Evolutionary conservation across 2,113 vertebrate genomes (phyloP), one percentile per base, ranked within the genome.

Genomic region (Crotalus helleri): DNA sequence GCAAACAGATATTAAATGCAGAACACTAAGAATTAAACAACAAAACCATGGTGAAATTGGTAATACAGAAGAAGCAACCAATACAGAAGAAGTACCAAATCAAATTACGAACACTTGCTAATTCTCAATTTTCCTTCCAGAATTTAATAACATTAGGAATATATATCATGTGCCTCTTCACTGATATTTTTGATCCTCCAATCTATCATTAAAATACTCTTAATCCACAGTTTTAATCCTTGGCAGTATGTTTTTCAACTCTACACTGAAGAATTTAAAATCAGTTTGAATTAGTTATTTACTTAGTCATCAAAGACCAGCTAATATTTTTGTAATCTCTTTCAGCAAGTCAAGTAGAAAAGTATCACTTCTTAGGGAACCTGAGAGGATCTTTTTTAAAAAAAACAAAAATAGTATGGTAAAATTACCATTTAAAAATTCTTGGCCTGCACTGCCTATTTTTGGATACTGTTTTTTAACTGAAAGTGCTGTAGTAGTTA

Each of bases 261-360:
- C 91, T 96, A 95, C 94, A 89, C 90, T 92, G 92, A 74, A 94
- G 93, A 95, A 95, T 93, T 94, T 92, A 95, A 93, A 95, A 91
- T 92, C 95, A 94, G 13, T 85, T 90, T 81, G 33, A 11, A 93
- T 92, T 93, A 92, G 61, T 53, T 85, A 90, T 86, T 90, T 90
- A 53, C 29, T 59, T 86, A 53, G 89, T 39, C 74, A 57, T 95
- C 90, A 93, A 88, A 92, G 39, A 74, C 24, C 86, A 89, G 26
- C 13, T 86, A 91, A 90, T 29, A 64, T 86, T 94, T 64, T 46
- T 54, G 88, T 69, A 13, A 49, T 86, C 26, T 9, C 90, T 95
- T 94, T 95, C 95, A 94, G 94, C 92, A 44, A 39, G 92, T 95
- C 91, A 93, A 95, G 54, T 94, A 95, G 88, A 69, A 95, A 96